phyloP scores from a whole-genome alignment of 2,888 invertebrate species.

The Ichneumon xanthorius region DNA sequence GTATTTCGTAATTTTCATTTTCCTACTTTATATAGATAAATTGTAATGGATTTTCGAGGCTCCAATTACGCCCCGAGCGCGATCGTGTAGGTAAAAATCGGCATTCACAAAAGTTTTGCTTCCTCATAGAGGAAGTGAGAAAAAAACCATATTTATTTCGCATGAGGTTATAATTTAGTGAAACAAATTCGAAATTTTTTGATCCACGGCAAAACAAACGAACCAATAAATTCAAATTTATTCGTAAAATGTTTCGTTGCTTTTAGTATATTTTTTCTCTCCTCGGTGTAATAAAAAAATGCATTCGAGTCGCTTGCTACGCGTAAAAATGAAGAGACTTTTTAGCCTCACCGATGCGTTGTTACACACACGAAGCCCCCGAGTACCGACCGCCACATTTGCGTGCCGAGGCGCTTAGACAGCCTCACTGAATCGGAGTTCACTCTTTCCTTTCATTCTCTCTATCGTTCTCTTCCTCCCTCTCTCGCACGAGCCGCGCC shows the following conservation, averaged over 20 bases:
- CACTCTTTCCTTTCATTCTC: slow-evolving; percentile 33
- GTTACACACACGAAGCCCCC: neutral
- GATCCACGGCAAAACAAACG: neutral
- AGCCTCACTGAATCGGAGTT: slow-evolving; percentile 20
- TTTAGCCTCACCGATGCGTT: neutral
- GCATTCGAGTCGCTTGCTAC: neutral
- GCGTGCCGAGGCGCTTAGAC: slow-evolving; percentile 1
- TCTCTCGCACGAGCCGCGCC: slow-evolving; percentile 45
- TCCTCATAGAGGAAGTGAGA: neutral
- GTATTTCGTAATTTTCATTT: slow-evolving; percentile 11
- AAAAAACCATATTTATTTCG: neutral
- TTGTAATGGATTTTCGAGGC: neutral
- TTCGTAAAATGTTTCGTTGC: neutral
- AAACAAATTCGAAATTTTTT: neutral
- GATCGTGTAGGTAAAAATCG: neutral
- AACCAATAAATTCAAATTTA: neutral
- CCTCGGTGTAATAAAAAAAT: neutral
- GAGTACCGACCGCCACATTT: neutral
- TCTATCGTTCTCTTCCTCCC: slow-evolving; percentile 10
- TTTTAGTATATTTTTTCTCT: neutral
- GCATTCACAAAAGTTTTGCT: neutral
- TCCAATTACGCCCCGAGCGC: neutral
- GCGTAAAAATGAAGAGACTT: neutral
- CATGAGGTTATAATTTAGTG: neutral
- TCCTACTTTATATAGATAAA: slow-evolving; percentile 2